phyloP scores from a whole-genome alignment of 1,140 invertebrate genomes.

The Chrysoperla carnea region DNA sequence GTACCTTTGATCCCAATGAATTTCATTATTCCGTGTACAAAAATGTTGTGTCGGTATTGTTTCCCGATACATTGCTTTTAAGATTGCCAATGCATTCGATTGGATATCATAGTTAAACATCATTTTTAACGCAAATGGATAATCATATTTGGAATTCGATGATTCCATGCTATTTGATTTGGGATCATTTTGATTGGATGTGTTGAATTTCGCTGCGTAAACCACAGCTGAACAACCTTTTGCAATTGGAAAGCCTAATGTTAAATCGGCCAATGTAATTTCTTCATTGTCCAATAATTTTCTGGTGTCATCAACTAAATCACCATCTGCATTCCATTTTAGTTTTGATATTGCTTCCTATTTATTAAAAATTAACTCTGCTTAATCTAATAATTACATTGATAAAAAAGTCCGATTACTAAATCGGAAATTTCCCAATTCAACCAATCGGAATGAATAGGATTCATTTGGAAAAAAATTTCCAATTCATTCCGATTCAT shows the following conservation, averaged over 20 bases:
- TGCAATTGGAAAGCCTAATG: slow-evolving; percentile 50
- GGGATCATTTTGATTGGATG: neutral
- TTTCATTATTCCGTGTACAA: slow-evolving; percentile 29
- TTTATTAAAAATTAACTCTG: too few relatives aligned
- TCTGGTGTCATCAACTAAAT: slow-evolving; percentile 23
- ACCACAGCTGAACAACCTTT: slow-evolving; percentile 74
- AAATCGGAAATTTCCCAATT: too few relatives aligned
- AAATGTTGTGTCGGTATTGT: slow-evolving; percentile 48
- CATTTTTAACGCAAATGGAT: slow-evolving; percentile 71
- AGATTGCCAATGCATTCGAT: slow-evolving; percentile 60
- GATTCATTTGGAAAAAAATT: too few relatives aligned
- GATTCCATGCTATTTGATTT: neutral
- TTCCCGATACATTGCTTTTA: slow-evolving; percentile 64
- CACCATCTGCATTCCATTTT: slow-evolving; percentile 35
- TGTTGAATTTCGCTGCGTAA: slow-evolving; percentile 43
- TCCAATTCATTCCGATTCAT: too few relatives aligned
- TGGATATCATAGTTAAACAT: slow-evolving; percentile 85
- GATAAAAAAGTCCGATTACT: too few relatives aligned
- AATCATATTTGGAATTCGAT: slow-evolving; percentile 16
- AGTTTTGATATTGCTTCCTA: slow-evolving; percentile 43
- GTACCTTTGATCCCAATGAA: slow-evolving; percentile 34
- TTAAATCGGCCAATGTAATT: slow-evolving; percentile 37
- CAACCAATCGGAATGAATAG: too few relatives aligned
- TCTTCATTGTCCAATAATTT: slow-evolving; percentile 16
- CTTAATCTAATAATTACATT: slow-evolving; percentile 1